A percentile compares a stretch with the other conserved stretches of the same genome.
These are phyloP conservation scores for Anseranas semipalmata DNA, from an alignment of 2,113 vertebrate genomes.

Conservation along the genomic window DNA sequence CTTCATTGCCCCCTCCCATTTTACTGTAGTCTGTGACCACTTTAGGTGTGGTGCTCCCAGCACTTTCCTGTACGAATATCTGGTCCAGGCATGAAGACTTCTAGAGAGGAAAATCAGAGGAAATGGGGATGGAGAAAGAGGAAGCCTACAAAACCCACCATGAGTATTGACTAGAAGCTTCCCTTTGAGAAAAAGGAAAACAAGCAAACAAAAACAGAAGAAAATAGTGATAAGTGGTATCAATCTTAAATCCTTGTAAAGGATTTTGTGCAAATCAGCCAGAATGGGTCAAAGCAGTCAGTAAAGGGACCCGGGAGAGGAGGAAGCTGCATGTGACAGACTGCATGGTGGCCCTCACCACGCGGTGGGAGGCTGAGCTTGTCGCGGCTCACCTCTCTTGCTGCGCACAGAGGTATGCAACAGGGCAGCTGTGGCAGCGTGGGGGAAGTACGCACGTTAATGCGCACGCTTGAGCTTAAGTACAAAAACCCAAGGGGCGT, in stretches of 20 bases:
- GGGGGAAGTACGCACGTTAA: fast-evolving
- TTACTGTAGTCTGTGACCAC: background rate
- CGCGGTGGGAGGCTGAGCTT: background rate
- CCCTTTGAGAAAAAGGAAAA: background rate
- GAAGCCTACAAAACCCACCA: background rate
- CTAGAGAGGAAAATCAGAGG: background rate
- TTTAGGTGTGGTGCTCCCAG: background rate
- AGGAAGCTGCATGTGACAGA: background rate
- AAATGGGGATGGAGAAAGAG: background rate
- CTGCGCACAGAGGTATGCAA: fast-evolving
- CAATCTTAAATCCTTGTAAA: background rate
- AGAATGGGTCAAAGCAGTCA: background rate
- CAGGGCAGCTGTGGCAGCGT: background rate
- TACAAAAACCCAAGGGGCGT: background rate
- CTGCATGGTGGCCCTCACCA: background rate
- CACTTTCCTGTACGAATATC: background rate
- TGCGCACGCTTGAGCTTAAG: background rate
- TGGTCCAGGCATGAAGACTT: background rate
- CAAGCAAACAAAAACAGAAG: background rate
- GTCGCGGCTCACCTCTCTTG: background rate
- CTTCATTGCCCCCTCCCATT: background rate
- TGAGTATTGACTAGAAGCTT: background rate
- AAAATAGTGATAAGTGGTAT: background rate
- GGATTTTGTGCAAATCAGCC: background rate
- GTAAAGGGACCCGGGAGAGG: fast-evolving